Evolutionary conservation across 2,888 invertebrate genomes (phyloP).

Genomic region (Elegia similella): DNA sequence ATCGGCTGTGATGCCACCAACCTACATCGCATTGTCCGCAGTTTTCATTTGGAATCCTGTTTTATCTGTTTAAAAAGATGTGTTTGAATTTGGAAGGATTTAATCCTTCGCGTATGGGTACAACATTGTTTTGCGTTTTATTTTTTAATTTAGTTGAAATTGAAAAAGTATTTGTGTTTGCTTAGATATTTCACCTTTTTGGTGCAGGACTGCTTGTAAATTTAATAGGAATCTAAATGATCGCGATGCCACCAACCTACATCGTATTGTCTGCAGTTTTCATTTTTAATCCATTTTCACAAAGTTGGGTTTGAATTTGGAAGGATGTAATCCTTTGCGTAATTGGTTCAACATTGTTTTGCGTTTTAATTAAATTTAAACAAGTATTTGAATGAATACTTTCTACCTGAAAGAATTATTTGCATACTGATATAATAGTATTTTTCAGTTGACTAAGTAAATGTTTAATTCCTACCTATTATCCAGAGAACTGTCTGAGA

Average conservation of each 20-base stretch:
- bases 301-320: conserved; percentile 18
- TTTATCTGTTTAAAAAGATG: conserved; percentile 19
- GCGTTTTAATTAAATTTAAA: neutral
- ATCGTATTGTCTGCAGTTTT: conserved; percentile 37
- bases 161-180: neutral
- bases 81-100: conserved; percentile 15
- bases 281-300: conserved; percentile 30
- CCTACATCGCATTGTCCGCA: conserved; percentile 67
- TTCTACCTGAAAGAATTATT: too few species aligned
- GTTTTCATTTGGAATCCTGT: conserved; percentile 39
- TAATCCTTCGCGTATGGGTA: neutral
- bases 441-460: too few species aligned
- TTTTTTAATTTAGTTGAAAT: too few species aligned
- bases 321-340: neutral
- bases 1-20: conserved; percentile 79
- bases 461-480: too few species aligned
- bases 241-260: too few species aligned
- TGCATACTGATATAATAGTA: too few species aligned
- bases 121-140: too few species aligned
- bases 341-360: neutral
- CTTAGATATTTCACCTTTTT: too few species aligned
- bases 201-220: too few species aligned
- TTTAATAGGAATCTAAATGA: too few species aligned
- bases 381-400: too few species aligned
- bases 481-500: too few species aligned